These are phyloP conservation scores for Emydoidea blandingii DNA, from an alignment of 2,797 vertebrate species.

Conservation along the genomic window DNA sequence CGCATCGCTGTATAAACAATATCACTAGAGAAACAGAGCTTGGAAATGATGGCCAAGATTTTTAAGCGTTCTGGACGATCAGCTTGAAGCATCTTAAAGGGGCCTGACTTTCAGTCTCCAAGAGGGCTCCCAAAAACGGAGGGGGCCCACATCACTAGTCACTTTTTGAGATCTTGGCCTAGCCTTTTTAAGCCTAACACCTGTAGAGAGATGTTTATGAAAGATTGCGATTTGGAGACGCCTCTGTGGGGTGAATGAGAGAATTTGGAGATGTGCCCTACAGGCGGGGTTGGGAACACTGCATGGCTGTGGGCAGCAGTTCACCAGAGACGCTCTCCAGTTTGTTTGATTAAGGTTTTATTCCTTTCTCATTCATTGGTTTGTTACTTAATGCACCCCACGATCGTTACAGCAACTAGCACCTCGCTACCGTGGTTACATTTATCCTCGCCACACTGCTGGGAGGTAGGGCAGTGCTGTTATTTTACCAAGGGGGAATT, in stretches of 20 bases:
- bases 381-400: too few species aligned
- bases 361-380: not conserved
- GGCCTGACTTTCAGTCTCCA: not conserved
- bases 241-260: too few species aligned
- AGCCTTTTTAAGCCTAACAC: not conserved
- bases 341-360: too few species aligned
- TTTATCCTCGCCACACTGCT: not conserved
- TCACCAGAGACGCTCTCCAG: too few species aligned
- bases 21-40: not conserved
- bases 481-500: not conserved
- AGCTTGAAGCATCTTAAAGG: not conserved
- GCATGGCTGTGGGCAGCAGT: too few species aligned
- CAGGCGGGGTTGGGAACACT: too few species aligned
- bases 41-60: not conserved
- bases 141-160: too few species aligned
- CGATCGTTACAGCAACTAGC: too few species aligned
- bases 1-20: not conserved
- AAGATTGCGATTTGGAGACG: too few species aligned
- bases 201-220: too few species aligned
- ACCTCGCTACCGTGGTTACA: too few species aligned
- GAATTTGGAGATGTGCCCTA: too few species aligned
- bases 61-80: not conserved
- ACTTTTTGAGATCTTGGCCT: not conserved
- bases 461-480: not conserved
- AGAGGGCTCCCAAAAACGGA: not conserved